Evolutionary conservation across 2,113 vertebrate genomes (phyloP).

Genomic region (Taurulus bubalis): DNA sequence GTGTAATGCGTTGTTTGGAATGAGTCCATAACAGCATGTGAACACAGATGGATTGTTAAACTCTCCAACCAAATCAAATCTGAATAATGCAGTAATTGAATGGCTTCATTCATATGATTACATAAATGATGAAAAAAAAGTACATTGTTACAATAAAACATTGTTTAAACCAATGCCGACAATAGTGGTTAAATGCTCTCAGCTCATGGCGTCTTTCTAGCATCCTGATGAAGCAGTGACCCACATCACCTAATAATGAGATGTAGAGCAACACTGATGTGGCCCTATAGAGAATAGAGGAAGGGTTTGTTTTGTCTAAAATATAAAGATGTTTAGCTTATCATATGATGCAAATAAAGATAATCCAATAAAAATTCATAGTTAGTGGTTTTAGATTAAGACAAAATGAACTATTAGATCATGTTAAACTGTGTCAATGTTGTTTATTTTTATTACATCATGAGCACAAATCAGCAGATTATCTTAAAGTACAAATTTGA

Average conservation of each 20-base stretch:
- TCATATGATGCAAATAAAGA: neutral
- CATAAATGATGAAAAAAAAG: neutral
- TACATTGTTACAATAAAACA: neutral
- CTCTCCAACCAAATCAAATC: conserved; percentile 39
- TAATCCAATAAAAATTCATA: no score
- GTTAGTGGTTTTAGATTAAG: neutral
- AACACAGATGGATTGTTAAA: conserved; percentile 49
- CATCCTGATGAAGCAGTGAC: neutral
- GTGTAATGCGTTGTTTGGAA: conserved; percentile 42
- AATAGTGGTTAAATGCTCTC: neutral
- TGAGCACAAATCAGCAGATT: neutral
- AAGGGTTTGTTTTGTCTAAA: neutral
- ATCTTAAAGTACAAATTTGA: conserved; percentile 1
- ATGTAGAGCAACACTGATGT: neutral
- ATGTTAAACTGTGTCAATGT: neutral
- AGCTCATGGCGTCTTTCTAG: neutral
- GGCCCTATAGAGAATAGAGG: neutral
- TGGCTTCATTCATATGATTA: conserved; percentile 2
- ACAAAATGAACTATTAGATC: neutral
- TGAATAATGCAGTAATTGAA: conserved; percentile 1
- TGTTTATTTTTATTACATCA: neutral
- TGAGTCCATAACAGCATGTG: conserved; percentile 42
- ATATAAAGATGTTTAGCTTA: neutral
- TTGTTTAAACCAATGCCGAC: neutral
- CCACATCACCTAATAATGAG: neutral